These are phyloP conservation scores for Astur gentilis DNA, from an alignment of 2,113 vertebrate genomes.

Conservation along the genomic window DNA sequence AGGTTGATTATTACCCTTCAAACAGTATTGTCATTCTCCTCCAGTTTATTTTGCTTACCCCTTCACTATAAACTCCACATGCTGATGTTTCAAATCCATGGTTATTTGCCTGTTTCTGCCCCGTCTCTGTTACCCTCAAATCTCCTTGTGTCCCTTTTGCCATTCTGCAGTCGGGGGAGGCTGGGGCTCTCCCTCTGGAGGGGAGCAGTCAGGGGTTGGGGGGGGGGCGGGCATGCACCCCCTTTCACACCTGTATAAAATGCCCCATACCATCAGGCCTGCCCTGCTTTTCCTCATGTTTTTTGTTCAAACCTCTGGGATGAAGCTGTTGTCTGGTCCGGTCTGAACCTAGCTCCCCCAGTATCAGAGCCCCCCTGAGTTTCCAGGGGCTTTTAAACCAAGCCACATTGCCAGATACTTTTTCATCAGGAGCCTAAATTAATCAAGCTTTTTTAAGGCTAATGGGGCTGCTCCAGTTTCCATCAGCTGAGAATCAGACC, in stretches of 20 bases:
- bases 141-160: neutral
- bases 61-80: neutral
- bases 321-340: neutral
- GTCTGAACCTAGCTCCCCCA: neutral
- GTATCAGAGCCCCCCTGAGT: neutral
- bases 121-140: neutral
- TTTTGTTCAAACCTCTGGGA: neutral
- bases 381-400: neutral
- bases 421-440: neutral
- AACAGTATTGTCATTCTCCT: neutral
- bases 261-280: neutral
- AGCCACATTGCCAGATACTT: neutral
- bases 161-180: neutral
- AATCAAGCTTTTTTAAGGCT: neutral
- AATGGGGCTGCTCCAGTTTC: neutral
- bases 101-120: neutral
- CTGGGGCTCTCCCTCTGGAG: neutral
- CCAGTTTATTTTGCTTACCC: neutral
- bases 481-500: neutral
- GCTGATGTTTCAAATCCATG: neutral
- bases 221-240: too few species aligned
- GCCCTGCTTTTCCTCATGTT: neutral
- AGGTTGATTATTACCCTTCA: neutral
- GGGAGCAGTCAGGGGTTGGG: neutral
- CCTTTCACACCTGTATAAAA: neutral